A percentile compares a stretch with the other conserved stretches of the same genome.
Evolutionary conservation across 2,113 vertebrate species (phyloP).

Genomic region (Phalacrocorax pelagicus): DNA sequence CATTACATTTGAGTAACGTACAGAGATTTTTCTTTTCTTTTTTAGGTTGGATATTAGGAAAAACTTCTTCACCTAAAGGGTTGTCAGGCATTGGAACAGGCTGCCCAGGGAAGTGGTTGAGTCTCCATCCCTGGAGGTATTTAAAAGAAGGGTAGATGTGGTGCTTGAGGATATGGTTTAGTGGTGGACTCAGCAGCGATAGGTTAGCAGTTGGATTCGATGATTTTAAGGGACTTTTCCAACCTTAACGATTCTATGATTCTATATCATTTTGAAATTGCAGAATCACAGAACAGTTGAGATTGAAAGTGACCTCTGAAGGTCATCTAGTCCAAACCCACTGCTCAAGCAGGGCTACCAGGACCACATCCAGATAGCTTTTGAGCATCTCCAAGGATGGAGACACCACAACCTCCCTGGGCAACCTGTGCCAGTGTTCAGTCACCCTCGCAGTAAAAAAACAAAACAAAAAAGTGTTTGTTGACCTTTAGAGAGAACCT

Average conservation of each 20-base stretch:
- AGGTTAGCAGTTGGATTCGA: no score
- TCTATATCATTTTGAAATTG: background rate
- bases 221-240: no score
- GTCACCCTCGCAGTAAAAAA: background rate
- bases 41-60: no score
- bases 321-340: rapidly evolving
- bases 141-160: no score
- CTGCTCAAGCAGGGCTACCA: background rate
- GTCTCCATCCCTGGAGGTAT: no score
- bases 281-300: background rate
- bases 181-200: no score
- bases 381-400: background rate
- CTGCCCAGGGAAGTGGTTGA: no score
- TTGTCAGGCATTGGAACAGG: no score
- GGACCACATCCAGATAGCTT: background rate
- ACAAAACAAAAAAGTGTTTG: background rate
- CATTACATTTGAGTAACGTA: background rate
- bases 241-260: no score
- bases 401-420: background rate
- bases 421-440: background rate
- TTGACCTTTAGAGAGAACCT: background rate
- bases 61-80: no score
- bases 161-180: no score
- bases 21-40: background rate
- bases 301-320: background rate